Evolutionary conservation across 2,113 vertebrate species (phyloP).

Genomic region (Vidua chalybeata): DNA sequence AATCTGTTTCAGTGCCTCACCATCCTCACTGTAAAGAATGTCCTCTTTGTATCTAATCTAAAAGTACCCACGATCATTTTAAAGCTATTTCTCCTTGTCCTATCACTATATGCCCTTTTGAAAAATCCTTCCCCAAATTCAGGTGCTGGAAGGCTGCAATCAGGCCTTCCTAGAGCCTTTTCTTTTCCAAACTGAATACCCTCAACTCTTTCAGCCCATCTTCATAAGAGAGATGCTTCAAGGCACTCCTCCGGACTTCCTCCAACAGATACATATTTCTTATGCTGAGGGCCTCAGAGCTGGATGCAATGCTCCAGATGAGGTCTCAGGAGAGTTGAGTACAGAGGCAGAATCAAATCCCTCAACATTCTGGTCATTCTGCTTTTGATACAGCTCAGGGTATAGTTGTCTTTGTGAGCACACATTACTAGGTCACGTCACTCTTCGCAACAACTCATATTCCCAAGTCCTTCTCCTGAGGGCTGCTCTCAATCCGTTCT

Average conservation of each 20-base stretch:
- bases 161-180: neutral
- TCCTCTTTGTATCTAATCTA: neutral
- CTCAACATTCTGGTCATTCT: too few species aligned
- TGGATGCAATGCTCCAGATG: neutral
- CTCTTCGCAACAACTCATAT: neutral
- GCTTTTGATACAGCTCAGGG: neutral
- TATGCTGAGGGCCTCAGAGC: neutral
- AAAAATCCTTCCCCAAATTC: neutral
- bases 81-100: neutral
- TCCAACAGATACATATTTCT: neutral
- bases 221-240: neutral
- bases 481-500: neutral
- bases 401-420: neutral
- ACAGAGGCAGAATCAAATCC: neutral
- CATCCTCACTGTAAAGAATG: neutral
- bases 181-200: neutral
- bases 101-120: neutral
- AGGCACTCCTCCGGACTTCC: neutral
- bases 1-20: neutral
- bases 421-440: accelerated
- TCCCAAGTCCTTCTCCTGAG: neutral
- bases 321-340: neutral
- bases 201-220: neutral
- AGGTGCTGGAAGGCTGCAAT: neutral
- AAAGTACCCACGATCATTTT: neutral